phyloP scores from a whole-genome alignment of 2,113 vertebrate genomes.

The Thryonomys swinderianus region DNA sequence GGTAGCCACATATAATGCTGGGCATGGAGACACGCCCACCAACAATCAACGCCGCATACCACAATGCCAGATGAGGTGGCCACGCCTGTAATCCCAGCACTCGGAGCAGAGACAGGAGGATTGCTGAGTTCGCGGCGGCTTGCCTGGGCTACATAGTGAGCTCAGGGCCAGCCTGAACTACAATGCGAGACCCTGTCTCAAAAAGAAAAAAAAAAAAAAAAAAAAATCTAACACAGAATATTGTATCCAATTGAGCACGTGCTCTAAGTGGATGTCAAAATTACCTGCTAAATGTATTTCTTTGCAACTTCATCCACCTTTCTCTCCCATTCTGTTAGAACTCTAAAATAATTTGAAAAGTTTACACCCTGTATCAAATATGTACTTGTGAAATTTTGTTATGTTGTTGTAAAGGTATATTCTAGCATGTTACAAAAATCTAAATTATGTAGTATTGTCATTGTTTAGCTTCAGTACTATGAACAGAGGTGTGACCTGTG shows the following conservation, averaged over 20 bases:
- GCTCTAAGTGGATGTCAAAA: slow-evolving; percentile 13
- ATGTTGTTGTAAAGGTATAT: neutral
- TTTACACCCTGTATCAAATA: neutral
- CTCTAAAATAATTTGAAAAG: slow-evolving; percentile 21
- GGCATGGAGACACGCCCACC: too few relatives aligned
- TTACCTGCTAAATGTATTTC: slow-evolving; percentile 36
- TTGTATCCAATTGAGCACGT: neutral
- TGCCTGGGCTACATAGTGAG: too few relatives aligned
- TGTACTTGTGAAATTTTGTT: neutral
- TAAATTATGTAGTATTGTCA: neutral
- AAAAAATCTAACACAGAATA: slow-evolving; percentile 9
- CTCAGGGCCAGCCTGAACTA: too few relatives aligned
- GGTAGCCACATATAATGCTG: too few relatives aligned
- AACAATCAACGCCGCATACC: too few relatives aligned
- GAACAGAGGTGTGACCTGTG: neutral
- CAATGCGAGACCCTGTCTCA: too few relatives aligned
- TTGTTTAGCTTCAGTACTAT: neutral
- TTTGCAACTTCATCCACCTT: neutral
- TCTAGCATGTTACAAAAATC: neutral
- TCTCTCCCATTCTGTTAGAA: neutral
- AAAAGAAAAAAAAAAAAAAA: too few relatives aligned
- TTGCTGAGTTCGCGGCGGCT: too few relatives aligned
- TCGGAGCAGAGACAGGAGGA: too few relatives aligned
- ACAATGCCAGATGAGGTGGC: too few relatives aligned
- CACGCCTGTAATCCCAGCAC: too few relatives aligned